phyloP scores from a whole-genome alignment of 2,113 vertebrate species.

The Hippolais icterina region DNA sequence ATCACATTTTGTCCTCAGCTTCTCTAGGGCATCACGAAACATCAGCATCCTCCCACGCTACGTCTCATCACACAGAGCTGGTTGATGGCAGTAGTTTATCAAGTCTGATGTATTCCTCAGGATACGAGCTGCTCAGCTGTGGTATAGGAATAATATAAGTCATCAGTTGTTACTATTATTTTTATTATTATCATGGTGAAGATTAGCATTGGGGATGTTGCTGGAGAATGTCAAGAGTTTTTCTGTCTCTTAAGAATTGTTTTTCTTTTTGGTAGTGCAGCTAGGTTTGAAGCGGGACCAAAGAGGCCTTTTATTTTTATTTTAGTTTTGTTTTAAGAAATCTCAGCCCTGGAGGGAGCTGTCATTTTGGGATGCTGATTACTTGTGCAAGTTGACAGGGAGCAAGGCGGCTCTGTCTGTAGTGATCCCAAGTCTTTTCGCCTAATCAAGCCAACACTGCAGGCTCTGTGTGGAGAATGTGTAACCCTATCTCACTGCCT shows the following conservation, averaged over 20 bases:
- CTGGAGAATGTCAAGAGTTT: neutral
- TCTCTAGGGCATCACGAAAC: neutral
- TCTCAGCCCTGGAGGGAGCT: constrained; percentile 8
- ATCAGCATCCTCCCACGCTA: neutral
- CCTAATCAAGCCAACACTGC: constrained; percentile 47
- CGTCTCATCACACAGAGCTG: neutral
- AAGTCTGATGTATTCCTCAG: constrained; percentile 4
- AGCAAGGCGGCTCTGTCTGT: neutral
- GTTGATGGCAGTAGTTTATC: constrained; percentile 19
- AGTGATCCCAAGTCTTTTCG: neutral
- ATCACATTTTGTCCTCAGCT: neutral
- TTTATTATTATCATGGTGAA: neutral
- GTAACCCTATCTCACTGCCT: constrained; percentile 36
- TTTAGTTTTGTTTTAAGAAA: constrained; percentile 13
- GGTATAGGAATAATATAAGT: neutral
- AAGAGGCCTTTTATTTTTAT: neutral
- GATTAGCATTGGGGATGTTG: neutral
- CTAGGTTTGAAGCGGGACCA: neutral
- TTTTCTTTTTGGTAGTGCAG: neutral
- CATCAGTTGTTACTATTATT: neutral
- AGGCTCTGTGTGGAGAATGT: constrained; percentile 3
- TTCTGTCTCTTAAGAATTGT: neutral
- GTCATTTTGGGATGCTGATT: constrained; percentile 56
- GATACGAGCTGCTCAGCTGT: neutral
- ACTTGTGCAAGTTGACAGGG: constrained; percentile 21